Evolutionary conservation across 2,113 vertebrate genomes (phyloP).

Genomic region (Hippopotamus amphibius): DNA sequence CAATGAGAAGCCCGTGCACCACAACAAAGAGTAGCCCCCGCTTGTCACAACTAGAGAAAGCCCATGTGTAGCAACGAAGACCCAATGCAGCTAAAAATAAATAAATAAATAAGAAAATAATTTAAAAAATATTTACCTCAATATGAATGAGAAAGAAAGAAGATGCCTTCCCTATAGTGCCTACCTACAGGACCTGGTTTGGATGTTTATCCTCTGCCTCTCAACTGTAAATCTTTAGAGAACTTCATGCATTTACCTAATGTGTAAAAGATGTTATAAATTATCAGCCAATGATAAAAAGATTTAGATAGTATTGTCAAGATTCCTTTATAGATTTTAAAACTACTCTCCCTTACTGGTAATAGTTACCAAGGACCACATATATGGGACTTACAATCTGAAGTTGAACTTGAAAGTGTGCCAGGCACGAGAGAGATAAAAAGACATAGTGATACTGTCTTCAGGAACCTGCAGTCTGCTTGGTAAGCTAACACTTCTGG

Average conservation of each 20-base stretch:
- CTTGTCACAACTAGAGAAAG: too few species aligned
- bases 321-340: not conserved
- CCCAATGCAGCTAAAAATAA: too few species aligned
- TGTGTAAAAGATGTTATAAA: not conserved
- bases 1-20: too few species aligned
- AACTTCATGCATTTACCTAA: constrained; percentile 1
- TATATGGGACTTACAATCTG: not conserved
- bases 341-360: not conserved
- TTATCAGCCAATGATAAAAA: not conserved
- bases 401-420: constrained; percentile 24
- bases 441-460: not conserved
- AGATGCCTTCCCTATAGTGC: not conserved
- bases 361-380: not conserved
- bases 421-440: not conserved
- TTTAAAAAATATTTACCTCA: not conserved
- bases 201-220: not conserved
- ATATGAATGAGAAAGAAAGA: not conserved
- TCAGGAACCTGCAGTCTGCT: not conserved
- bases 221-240: not conserved
- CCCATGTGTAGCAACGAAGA: too few species aligned
- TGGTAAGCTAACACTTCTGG: not conserved
- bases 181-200: not conserved
- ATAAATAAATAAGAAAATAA: too few species aligned
- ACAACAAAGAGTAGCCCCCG: too few species aligned
- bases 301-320: not conserved